These are phyloP conservation scores for Halcyon smyrnensis DNA, from an alignment of 2,797 vertebrate species.

Conservation along the genomic window DNA sequence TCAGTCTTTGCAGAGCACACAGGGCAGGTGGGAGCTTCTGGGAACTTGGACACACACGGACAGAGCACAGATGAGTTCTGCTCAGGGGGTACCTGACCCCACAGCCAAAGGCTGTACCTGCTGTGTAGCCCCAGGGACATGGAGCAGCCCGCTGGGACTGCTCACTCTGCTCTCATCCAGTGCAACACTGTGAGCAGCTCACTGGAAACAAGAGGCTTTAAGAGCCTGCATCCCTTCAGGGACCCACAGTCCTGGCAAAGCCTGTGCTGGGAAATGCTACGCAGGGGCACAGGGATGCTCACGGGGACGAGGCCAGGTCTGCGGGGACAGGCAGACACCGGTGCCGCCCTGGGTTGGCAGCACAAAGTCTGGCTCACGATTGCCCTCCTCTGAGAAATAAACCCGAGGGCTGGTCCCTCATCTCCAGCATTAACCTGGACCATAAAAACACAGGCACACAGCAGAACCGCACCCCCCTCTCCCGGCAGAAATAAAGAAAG, in stretches of 20 bases:
- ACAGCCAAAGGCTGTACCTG: background rate
- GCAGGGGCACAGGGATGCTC: fast-evolving
- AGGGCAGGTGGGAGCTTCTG: background rate
- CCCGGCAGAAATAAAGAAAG: background rate
- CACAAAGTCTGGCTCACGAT: background rate
- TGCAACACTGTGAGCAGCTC: background rate
- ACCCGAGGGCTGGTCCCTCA: background rate
- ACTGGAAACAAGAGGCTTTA: background rate
- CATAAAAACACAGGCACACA: background rate
- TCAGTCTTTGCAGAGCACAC: background rate
- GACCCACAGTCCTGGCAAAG: fast-evolving
- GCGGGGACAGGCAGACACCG: fast-evolving
- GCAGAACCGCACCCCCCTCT: background rate
- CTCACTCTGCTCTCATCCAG: background rate
- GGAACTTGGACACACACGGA: fast-evolving
- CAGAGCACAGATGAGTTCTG: background rate
- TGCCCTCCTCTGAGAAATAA: background rate
- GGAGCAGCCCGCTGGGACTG: background rate
- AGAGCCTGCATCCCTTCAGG: background rate
- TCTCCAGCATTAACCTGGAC: background rate
- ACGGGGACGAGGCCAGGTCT: fast-evolving
- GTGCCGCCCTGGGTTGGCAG: fast-evolving
- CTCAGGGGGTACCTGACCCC: background rate
- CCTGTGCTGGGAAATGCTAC: background rate
- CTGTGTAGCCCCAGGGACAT: fast-evolving